phyloP scores from a whole-genome alignment of 2,888 invertebrate species.

The Biston betularia region DNA sequence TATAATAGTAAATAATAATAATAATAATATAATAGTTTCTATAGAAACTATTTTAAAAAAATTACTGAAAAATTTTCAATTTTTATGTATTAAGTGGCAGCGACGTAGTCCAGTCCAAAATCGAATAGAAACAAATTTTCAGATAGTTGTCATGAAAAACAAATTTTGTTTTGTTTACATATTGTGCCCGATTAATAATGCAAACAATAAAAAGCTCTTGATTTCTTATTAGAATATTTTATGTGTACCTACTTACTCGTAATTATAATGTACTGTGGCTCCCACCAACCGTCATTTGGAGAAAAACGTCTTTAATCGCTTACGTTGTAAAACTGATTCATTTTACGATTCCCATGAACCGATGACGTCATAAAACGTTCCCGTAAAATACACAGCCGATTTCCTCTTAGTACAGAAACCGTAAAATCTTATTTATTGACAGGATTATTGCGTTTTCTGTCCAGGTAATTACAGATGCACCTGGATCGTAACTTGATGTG shows the following conservation, averaged over 20 bases:
- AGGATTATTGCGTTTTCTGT: constrained; percentile 52
- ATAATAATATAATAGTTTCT: too few species aligned
- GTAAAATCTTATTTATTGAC: constrained; percentile 46
- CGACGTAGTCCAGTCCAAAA: too few species aligned
- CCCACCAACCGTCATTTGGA: not conserved
- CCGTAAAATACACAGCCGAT: constrained; percentile 50
- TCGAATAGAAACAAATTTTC: too few species aligned
- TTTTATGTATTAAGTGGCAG: too few species aligned
- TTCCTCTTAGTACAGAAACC: constrained; percentile 46
- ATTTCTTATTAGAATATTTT: not conserved
- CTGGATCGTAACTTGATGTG: constrained; percentile 1
- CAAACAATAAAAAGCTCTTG: too few species aligned
- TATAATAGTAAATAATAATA: too few species aligned
- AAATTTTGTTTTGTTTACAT: too few species aligned
- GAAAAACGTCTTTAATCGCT: constrained; percentile 26
- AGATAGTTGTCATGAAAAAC: too few species aligned
- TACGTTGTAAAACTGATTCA: constrained; percentile 55
- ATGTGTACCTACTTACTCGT: not conserved
- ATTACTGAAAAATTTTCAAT: too few species aligned
- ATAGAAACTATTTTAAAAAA: too few species aligned
- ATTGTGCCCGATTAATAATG: too few species aligned
- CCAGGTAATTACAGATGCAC: constrained; percentile 40
- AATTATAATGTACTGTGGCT: not conserved
- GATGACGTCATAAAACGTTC: constrained; percentile 57
- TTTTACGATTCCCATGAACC: constrained; percentile 63